Conservation (phyloP, 2,888 invertebrate species). For the Endomychus coccineus region DNA sequence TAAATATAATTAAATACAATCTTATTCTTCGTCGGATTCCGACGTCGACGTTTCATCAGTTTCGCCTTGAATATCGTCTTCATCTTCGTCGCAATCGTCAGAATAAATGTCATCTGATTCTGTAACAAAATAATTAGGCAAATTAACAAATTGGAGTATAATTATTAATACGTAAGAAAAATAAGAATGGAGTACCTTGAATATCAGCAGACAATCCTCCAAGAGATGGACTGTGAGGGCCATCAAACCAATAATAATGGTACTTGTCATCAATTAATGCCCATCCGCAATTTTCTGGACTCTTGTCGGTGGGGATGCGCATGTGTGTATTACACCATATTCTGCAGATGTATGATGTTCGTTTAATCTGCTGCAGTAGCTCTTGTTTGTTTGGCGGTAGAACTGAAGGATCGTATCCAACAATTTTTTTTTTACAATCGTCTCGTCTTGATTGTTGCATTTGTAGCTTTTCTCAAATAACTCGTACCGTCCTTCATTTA, state of each 20-base stretch:
- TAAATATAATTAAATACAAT: too few species aligned
- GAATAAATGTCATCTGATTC: slow-evolving; percentile 7
- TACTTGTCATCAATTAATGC: slow-evolving; percentile 14
- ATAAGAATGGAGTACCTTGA: slow-evolving; percentile 6
- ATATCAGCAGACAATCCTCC: slow-evolving; percentile 6
- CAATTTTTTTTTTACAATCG: slow-evolving; percentile 19
- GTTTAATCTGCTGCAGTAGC: slow-evolving; percentile 12
- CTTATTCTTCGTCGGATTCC: too few species aligned
- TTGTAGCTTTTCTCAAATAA: slow-evolving; percentile 24
- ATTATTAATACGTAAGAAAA: slow-evolving; percentile 5
- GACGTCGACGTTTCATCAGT: too few species aligned
- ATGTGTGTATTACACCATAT: slow-evolving; percentile 16
- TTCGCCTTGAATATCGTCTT: too few species aligned
- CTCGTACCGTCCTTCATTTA: slow-evolving; percentile 25
- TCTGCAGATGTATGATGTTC: slow-evolving; percentile 11
- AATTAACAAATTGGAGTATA: slow-evolving; percentile 1
- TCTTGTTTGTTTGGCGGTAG: slow-evolving; percentile 13
- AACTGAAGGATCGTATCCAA: slow-evolving; percentile 15
- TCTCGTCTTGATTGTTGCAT: slow-evolving; percentile 21
- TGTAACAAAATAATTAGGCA: slow-evolving; percentile 7
- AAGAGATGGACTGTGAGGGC: slow-evolving; percentile 15
- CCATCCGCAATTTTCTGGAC: slow-evolving; percentile 13
- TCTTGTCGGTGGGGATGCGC: slow-evolving; percentile 9
- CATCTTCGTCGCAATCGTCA: too few species aligned
- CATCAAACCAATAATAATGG: slow-evolving; percentile 16